Conservation (phyloP, 1,140 invertebrate species). For the Cydia splendana region DNA sequence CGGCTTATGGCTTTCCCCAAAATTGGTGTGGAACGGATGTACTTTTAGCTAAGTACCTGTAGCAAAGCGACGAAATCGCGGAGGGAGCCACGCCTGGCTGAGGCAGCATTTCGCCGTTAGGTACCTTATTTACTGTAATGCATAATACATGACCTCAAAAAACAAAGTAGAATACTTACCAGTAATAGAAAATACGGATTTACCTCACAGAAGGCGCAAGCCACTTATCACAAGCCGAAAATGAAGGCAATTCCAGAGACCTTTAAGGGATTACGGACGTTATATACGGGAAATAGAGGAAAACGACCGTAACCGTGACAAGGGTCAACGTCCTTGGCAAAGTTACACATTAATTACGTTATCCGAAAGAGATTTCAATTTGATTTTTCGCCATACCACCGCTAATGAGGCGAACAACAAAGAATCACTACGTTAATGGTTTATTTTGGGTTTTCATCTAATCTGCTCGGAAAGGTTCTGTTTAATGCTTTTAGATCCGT, state of each 20-base stretch:
- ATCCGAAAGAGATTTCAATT: background rate
- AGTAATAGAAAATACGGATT: constrained; percentile 6
- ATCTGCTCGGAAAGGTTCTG: no score
- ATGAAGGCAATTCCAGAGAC: constrained; percentile 13
- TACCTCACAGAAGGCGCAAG: background rate
- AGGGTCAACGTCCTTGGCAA: constrained; percentile 1
- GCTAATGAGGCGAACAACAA: background rate
- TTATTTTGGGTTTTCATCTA: no score
- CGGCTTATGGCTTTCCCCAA: no score
- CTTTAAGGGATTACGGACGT: constrained; percentile 8
- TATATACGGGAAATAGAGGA: constrained; percentile 10
- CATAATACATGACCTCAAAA: background rate
- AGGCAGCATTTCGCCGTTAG: no score
- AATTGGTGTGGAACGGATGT: no score
- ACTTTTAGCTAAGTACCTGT: no score
- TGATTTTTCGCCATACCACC: background rate
- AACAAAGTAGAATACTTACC: background rate
- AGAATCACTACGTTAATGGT: background rate
- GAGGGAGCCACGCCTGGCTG: no score
- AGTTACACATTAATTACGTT: background rate
- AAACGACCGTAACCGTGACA: background rate
- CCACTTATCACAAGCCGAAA: constrained; percentile 14
- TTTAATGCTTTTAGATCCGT: no score
- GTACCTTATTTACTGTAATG: no score
- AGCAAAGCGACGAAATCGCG: no score